phyloP scores from a whole-genome alignment of 2,113 vertebrate species.

The Ammospiza nelsoni region DNA sequence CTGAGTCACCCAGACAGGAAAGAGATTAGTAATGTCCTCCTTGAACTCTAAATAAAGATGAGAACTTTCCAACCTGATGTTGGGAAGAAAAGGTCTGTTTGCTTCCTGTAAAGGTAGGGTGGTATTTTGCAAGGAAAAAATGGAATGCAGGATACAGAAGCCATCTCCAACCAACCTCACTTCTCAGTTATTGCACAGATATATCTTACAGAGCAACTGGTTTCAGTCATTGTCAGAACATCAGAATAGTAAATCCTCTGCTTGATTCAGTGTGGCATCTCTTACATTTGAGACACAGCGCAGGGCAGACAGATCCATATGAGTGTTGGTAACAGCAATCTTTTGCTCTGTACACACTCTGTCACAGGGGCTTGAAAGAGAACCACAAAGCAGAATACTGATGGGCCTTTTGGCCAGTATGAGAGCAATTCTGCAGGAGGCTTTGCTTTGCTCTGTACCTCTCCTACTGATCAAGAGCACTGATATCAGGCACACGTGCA shows the following conservation, averaged over 20 bases:
- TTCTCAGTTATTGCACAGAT: neutral
- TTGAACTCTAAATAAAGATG: neutral
- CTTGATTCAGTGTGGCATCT: neutral
- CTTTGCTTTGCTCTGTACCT: neutral
- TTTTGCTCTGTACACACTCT: neutral
- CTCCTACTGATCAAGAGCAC: neutral
- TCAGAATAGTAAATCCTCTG: neutral
- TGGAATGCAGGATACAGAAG: neutral
- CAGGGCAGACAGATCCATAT: neutral
- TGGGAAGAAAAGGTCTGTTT: neutral
- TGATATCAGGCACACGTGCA: neutral
- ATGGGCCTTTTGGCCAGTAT: neutral
- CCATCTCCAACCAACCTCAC: neutral
- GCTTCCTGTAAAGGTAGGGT: neutral
- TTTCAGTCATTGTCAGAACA: neutral
- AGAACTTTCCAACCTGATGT: neutral
- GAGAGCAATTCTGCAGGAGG: neutral
- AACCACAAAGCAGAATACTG: neutral
- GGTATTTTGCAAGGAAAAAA: neutral
- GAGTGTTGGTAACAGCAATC: neutral
- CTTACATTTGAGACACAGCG: neutral
- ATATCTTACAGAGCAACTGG: neutral
- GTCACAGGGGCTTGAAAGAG: neutral
- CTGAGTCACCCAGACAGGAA: conserved; percentile 15
- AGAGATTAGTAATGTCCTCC: neutral